These are phyloP conservation scores for Coenobita brevimanus DNA, from an alignment of 1,140 invertebrate species.

Conservation along the genomic window DNA sequence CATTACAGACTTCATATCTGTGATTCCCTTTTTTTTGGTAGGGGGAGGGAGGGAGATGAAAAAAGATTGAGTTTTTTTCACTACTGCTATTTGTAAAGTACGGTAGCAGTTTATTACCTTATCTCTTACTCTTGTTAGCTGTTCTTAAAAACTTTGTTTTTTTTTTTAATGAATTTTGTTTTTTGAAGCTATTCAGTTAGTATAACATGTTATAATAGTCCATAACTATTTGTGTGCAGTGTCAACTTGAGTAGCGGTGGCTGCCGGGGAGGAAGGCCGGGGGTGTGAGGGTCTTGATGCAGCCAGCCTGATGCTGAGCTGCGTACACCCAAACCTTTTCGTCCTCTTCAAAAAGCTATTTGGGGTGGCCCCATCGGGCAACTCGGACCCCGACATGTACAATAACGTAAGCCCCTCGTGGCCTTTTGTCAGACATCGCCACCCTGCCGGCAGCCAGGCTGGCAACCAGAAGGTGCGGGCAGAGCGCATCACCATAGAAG, in stretches of 20 bases:
- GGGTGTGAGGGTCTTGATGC: slow-evolving; percentile 36
- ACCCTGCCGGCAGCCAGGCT: slow-evolving; percentile 42
- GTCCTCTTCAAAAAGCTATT: slow-evolving; percentile 61
- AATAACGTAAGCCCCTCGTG: slow-evolving; percentile 57
- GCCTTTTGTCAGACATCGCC: slow-evolving; percentile 58
- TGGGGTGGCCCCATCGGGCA: slow-evolving; percentile 52
- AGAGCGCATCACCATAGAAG: slow-evolving; percentile 56
- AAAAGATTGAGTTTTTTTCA: no score
- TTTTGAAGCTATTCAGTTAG: no score
- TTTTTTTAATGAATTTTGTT: no score
- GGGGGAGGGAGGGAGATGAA: no score
- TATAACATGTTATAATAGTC: no score
- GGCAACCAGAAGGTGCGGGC: slow-evolving; percentile 57
- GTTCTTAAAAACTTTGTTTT: no score
- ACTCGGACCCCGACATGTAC: slow-evolving; percentile 61
- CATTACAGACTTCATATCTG: no score
- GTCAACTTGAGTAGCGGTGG: slow-evolving; percentile 14
- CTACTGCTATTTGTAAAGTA: no score
- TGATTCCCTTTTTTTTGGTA: no score
- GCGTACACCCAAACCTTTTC: slow-evolving; percentile 64
- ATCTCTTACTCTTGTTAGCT: no score
- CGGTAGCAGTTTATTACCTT: no score
- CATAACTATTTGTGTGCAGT: not conserved
- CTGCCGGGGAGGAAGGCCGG: slow-evolving; percentile 39
- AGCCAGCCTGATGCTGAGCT: slow-evolving; percentile 62